phyloP scores from a whole-genome alignment of 2,888 invertebrate species.

The Volucella inanis region DNA sequence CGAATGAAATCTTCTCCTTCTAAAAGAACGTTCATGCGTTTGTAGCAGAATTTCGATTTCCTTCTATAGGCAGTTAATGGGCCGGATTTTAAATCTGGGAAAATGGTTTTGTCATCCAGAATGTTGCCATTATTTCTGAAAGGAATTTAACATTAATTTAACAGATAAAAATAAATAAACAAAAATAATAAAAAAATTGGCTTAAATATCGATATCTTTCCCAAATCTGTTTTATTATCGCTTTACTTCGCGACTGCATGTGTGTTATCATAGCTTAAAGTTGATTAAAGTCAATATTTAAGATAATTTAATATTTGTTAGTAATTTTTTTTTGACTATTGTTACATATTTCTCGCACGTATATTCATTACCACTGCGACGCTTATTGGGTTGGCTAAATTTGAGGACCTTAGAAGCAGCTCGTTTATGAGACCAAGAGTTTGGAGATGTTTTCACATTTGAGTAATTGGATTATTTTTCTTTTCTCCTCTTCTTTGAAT shows the following conservation, averaged over 20 bases:
- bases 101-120: conserved; percentile 81
- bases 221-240: too few relatives aligned
- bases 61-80: conserved; percentile 87
- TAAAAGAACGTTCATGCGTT: conserved; percentile 84
- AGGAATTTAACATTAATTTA: conserved; percentile 5
- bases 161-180: too few relatives aligned
- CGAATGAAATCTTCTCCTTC: conserved; percentile 84
- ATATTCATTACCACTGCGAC: too few relatives aligned
- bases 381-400: too few relatives aligned
- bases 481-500: too few relatives aligned
- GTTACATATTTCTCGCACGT: too few relatives aligned
- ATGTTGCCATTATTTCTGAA: conserved; percentile 76
- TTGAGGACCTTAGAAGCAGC: too few relatives aligned
- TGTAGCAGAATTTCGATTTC: conserved; percentile 88
- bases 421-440: too few relatives aligned
- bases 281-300: background rate
- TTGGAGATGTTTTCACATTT: too few relatives aligned
- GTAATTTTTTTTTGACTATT: too few relatives aligned
- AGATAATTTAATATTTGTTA: background rate
- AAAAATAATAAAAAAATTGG: background rate
- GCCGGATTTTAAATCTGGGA: conserved; percentile 86
- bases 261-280: background rate
- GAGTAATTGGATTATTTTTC: too few relatives aligned
- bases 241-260: too few relatives aligned
- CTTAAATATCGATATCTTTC: background rate